Conservation (phyloP, 2,113 vertebrate genomes). For the Phaethon lepturus region DNA sequence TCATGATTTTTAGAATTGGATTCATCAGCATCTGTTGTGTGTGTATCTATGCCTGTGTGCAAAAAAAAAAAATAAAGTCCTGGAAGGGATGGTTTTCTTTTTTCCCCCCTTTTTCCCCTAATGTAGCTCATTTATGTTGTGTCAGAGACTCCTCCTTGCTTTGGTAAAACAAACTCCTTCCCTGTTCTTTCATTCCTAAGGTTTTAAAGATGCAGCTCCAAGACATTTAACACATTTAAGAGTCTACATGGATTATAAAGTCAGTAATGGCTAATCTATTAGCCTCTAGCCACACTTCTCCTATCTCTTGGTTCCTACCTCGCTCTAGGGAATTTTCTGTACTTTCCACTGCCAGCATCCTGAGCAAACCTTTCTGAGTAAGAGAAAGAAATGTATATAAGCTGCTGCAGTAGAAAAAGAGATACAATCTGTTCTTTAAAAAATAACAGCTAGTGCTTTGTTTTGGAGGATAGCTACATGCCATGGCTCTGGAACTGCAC, state of each 20-base stretch:
- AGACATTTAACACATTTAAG: neutral
- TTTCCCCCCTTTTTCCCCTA: rapidly evolving
- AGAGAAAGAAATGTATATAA: neutral
- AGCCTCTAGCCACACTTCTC: neutral
- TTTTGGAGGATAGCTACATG: neutral
- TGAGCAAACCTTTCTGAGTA: neutral
- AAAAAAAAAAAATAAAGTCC: neutral
- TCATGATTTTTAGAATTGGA: neutral
- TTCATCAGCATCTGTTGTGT: neutral
- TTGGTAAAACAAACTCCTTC: neutral
- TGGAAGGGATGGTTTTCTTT: neutral
- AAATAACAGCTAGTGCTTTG: neutral
- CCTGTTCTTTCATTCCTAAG: neutral
- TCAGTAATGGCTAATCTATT: neutral
- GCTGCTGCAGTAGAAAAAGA: neutral
- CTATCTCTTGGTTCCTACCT: neutral
- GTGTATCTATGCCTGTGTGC: neutral
- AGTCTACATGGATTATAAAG: neutral
- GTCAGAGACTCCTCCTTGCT: neutral
- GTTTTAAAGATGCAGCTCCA: neutral
- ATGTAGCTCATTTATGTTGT: neutral
- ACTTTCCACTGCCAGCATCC: neutral
- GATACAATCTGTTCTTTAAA: neutral
- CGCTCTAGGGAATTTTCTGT: neutral
- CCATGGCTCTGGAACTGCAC: neutral